A percentile compares a stretch with the other conserved stretches of the same genome.
These are phyloP conservation scores for Drosophila setifemur DNA, from an alignment of 1,140 invertebrate species.

Conservation along the genomic window DNA sequence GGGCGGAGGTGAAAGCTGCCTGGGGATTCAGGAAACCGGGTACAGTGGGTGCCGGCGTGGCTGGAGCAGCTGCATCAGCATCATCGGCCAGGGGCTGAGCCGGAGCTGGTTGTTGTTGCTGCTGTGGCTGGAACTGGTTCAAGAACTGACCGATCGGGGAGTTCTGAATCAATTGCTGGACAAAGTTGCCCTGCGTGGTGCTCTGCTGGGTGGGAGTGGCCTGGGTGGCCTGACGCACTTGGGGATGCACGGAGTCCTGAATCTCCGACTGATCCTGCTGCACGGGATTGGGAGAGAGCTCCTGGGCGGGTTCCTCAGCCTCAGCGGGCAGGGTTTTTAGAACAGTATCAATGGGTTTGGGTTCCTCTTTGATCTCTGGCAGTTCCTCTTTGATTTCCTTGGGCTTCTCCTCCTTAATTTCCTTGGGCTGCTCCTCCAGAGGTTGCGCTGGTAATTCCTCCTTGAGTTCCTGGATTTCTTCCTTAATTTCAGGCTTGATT, in stretches of 20 bases:
- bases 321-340: conserved; percentile 42
- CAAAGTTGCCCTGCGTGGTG: conserved; percentile 73
- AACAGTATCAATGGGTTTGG: not conserved
- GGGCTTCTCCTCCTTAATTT: not conserved
- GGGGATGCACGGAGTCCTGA: conserved; percentile 36
- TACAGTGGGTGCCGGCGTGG: conserved; percentile 59
- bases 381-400: conserved; percentile 2
- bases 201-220: conserved; percentile 71
- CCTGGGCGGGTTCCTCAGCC: not conserved
- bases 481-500: conserved; percentile 3
- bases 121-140: conserved; percentile 68
- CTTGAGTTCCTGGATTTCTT: no score
- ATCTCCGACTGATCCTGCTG: not conserved
- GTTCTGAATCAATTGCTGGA: conserved; percentile 77
- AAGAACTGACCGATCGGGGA: conserved; percentile 74
- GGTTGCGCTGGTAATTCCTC: no score
- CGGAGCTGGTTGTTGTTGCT: conserved; percentile 12
- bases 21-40: conserved; percentile 68
- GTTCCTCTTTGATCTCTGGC: conserved; percentile 6
- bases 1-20: conserved; percentile 64
- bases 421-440: not conserved
- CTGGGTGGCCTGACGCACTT: conserved; percentile 70
- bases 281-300: not conserved
- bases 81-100: conserved; percentile 29
- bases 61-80: conserved; percentile 26